phyloP scores from a whole-genome alignment of 2,113 vertebrate genomes.

The Dunckerocampus dactyliophorus region DNA sequence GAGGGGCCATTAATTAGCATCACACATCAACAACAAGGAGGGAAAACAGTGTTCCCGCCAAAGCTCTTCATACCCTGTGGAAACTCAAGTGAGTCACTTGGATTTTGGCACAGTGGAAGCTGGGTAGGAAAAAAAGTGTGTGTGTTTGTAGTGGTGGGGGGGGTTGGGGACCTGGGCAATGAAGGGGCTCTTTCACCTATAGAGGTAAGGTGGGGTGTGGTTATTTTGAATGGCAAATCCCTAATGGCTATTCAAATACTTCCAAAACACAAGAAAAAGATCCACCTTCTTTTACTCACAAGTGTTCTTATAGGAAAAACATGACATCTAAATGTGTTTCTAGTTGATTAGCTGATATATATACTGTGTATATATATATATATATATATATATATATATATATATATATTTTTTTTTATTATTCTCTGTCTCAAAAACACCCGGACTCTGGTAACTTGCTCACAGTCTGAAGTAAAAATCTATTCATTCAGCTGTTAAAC shows the following conservation, averaged over 20 bases:
- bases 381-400: no score
- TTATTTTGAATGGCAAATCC: conserved; percentile 27
- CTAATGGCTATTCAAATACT: conserved; percentile 48
- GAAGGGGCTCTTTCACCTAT: conserved; percentile 70
- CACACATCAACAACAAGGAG: background rate
- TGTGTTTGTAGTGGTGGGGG: background rate
- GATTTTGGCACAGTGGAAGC: conserved; percentile 17
- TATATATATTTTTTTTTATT: no score
- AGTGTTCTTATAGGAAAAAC: background rate
- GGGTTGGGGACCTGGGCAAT: conserved; percentile 16
- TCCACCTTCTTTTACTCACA: no score
- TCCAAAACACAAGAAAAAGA: conserved; percentile 1
- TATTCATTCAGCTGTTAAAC: no score
- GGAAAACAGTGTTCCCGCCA: conserved; percentile 21
- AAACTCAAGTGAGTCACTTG: conserved; percentile 28
- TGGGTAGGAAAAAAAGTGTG: conserved; percentile 9
- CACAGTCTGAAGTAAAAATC: no score
- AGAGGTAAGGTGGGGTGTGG: conserved; percentile 47
- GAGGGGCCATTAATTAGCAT: background rate
- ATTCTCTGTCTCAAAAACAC: no score
- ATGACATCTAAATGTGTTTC: background rate
- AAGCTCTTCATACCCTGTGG: conserved; percentile 23
- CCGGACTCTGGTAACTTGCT: no score
- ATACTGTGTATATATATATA: no score
- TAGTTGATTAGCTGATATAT: background rate